These are phyloP conservation scores for Nemotelus pantherinus DNA, from an alignment of 2,888 invertebrate genomes.

Conservation along the genomic window DNA sequence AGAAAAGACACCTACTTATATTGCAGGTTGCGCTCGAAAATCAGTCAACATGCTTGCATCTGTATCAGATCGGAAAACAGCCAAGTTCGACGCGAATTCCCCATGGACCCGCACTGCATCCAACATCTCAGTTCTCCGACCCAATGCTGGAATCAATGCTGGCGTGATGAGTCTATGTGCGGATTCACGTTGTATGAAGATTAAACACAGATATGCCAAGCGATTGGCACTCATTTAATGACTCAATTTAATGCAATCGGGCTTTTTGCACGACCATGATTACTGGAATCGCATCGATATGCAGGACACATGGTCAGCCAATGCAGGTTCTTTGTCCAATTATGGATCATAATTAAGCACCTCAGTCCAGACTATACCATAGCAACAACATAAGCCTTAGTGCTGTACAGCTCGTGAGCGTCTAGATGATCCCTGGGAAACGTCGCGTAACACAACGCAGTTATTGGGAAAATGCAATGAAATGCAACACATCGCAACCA, in stretches of 20 bases:
- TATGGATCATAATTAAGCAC: conserved; percentile 45
- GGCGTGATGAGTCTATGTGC: conserved; percentile 18
- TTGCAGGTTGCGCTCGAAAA: too few species aligned
- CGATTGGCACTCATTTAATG: conserved; percentile 51
- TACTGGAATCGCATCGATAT: conserved; percentile 43
- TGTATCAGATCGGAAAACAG: too few species aligned
- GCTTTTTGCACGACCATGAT: conserved; percentile 26
- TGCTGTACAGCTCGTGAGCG: conserved; percentile 15
- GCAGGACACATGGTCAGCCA: conserved; percentile 37
- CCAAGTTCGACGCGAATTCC: too few species aligned
- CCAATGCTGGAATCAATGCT: not conserved
- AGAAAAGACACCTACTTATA: too few species aligned
- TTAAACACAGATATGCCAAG: conserved; percentile 48
- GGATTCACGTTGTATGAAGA: conserved; percentile 24
- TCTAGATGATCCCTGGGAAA: conserved; percentile 36
- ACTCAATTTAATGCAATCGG: conserved; percentile 50
- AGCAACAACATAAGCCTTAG: conserved; percentile 12
- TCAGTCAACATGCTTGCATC: too few species aligned
- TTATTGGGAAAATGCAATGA: conserved; percentile 28
- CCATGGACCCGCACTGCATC: too few species aligned
- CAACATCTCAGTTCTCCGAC: too few species aligned
- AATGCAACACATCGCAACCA: not conserved
- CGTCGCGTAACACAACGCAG: conserved; percentile 3
- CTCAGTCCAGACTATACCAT: not conserved
- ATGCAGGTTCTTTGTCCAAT: conserved; percentile 34